Conservation (phyloP, 2,888 invertebrate species). For the Dynastes tityus region DNA sequence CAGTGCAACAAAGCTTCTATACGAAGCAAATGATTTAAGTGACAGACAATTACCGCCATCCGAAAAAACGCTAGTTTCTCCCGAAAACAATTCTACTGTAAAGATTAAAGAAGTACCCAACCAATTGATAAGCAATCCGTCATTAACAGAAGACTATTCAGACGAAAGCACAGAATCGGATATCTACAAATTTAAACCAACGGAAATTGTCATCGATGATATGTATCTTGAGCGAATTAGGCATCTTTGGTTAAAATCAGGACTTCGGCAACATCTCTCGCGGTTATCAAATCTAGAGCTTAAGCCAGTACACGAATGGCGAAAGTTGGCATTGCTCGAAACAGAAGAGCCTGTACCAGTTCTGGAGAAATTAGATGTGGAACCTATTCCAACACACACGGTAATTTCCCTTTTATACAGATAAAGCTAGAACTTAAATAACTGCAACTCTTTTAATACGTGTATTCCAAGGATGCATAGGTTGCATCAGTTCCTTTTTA, state of each 20-base stretch:
- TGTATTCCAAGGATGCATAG: too few species aligned
- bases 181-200: conserved; percentile 30
- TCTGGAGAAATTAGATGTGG: conserved; percentile 29
- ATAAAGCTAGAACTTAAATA: too few species aligned
- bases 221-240: conserved; percentile 20
- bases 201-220: conserved; percentile 4
- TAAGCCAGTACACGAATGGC: conserved; percentile 29
- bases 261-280: conserved; percentile 46
- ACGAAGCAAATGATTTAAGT: background rate
- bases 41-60: background rate
- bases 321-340: background rate
- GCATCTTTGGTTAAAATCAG: conserved; percentile 45
- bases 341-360: conserved; percentile 5
- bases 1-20: background rate
- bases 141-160: background rate
- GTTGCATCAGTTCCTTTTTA: too few species aligned
- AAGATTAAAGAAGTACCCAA: background rate
- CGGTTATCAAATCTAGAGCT: conserved; percentile 38
- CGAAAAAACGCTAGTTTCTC: background rate
- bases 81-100: too few species aligned
- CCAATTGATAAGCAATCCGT: background rate
- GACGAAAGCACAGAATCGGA: conserved; percentile 9
- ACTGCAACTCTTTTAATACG: too few species aligned
- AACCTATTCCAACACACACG: background rate
- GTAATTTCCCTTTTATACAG: conserved; percentile 7